These are phyloP conservation scores for Ptychodera flava DNA, from an alignment of 35 echinoderm and acorn worm genomes.

Conservation along the genomic window DNA sequence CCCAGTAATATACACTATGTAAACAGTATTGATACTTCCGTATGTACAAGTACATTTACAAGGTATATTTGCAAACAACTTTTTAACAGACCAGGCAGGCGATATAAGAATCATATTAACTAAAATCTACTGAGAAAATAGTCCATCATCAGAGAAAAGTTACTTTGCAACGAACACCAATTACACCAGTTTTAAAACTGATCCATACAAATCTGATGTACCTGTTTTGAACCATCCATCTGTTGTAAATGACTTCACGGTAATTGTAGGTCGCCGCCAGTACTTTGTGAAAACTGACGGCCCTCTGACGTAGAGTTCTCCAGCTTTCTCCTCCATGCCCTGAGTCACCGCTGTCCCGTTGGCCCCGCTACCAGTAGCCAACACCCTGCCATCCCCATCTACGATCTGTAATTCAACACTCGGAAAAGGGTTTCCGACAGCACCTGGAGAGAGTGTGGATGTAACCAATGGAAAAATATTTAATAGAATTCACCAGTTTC, in stretches of 20 bases:
- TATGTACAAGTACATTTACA: no score
- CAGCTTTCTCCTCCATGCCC: constrained; percentile 34
- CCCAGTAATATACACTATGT: no score
- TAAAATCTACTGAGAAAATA: no score
- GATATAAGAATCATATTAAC: no score
- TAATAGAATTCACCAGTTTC: neutral
- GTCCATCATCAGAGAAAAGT: no score
- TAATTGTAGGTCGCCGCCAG: constrained; percentile 70
- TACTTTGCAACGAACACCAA: no score
- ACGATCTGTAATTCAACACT: constrained; percentile 68
- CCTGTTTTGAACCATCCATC: constrained; percentile 99
- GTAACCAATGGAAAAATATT: no score
- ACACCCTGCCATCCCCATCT: constrained; percentile 18
- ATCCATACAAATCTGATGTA: no score
- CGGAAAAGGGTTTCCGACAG: constrained; percentile 85
- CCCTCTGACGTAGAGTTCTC: constrained; percentile 89
- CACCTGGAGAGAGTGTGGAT: constrained; percentile 61
- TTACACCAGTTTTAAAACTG: no score
- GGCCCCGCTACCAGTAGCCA: constrained; percentile 49
- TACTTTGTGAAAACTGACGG: constrained; percentile 85
- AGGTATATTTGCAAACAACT: no score
- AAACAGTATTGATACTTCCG: no score
- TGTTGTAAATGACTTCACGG: constrained; percentile 56
- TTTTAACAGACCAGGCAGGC: no score
- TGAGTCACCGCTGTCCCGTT: constrained; percentile 37